A percentile compares a stretch with the other conserved stretches of the same genome.
These are phyloP conservation scores for Eutrigla gurnardus DNA, from an alignment of 2,797 vertebrate species.

Conservation along the genomic window DNA sequence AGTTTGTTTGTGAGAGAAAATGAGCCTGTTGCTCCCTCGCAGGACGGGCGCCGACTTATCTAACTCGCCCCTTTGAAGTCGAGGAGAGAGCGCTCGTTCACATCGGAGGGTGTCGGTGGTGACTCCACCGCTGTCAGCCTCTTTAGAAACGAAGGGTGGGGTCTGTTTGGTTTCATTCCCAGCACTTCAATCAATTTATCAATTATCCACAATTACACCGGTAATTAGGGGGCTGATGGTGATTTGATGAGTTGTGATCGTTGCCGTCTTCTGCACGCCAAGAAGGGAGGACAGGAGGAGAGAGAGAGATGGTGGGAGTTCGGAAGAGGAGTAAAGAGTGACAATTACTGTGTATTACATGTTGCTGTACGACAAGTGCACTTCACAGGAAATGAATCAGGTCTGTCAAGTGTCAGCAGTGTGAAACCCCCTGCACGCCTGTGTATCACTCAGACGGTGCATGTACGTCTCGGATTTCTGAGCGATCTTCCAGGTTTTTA, in stretches of 20 bases:
- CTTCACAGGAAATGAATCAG: conserved; percentile 49
- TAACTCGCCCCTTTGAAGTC: conserved; percentile 65
- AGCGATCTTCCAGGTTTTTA: conserved; percentile 12
- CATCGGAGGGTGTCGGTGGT: background rate
- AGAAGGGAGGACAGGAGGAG: background rate
- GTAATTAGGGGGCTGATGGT: conserved; percentile 62
- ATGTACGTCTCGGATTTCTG: conserved; percentile 13
- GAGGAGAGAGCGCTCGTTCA: conserved; percentile 38
- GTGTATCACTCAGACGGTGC: background rate
- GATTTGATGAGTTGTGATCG: conserved; percentile 58
- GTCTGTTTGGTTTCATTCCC: conserved; percentile 45
- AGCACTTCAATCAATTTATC: conserved; percentile 68
- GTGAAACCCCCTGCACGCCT: conserved; percentile 21
- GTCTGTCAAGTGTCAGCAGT: conserved; percentile 38
- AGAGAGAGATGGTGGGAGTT: background rate
- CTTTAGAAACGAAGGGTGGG: conserved; percentile 33
- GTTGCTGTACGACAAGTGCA: conserved; percentile 33
- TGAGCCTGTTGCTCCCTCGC: conserved; percentile 43
- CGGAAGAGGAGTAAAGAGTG: conserved; percentile 24
- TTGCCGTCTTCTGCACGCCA: conserved; percentile 40
- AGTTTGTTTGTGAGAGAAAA: conserved; percentile 68
- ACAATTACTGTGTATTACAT: conserved; percentile 46
- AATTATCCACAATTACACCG: conserved; percentile 65
- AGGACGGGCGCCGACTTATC: conserved; percentile 50
- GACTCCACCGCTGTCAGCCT: conserved; percentile 12